Percentiles rank a stretch among this genome's conserved stretches.
phyloP scores from a whole-genome alignment of 2,888 invertebrate species.

The Xestia c-nigrum region DNA sequence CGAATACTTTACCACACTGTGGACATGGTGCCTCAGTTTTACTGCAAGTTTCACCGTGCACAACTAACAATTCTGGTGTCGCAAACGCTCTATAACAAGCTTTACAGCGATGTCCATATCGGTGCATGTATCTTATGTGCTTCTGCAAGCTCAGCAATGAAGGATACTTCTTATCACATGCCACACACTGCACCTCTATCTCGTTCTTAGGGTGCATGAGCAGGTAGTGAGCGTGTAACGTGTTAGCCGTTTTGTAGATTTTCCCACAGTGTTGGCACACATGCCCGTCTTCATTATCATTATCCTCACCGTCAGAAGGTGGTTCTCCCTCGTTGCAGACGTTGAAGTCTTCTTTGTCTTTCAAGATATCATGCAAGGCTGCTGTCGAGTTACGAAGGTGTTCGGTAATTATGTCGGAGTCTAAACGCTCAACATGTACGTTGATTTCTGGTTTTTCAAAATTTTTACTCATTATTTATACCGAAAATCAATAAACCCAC shows the following conservation, averaged over 20 bases:
- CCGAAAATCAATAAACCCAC: slow-evolving; percentile 5
- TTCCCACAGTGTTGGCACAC: slow-evolving; percentile 84
- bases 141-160: slow-evolving; percentile 80
- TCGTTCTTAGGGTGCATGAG: slow-evolving; percentile 78
- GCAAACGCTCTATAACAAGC: slow-evolving; percentile 79
- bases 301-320: slow-evolving; percentile 34
- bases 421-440: slow-evolving; percentile 73
- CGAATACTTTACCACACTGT: slow-evolving; percentile 76
- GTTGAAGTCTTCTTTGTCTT: slow-evolving; percentile 57
- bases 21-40: slow-evolving; percentile 73
- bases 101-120: slow-evolving; percentile 74
- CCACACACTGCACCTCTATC: slow-evolving; percentile 70
- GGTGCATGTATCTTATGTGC: slow-evolving; percentile 81
- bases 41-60: slow-evolving; percentile 73
- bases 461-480: slow-evolving; percentile 49
- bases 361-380: slow-evolving; percentile 76
- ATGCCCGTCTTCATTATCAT: slow-evolving; percentile 70
- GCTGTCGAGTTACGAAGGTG: slow-evolving; percentile 76
- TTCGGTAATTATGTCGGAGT: slow-evolving; percentile 74
- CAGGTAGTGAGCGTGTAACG: slow-evolving; percentile 76
- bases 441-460: slow-evolving; percentile 63
- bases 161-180: slow-evolving; percentile 80
- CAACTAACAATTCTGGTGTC: slow-evolving; percentile 65
- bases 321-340: slow-evolving; percentile 25
- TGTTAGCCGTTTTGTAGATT: slow-evolving; percentile 77